These are phyloP conservation scores for Bungarus multicinctus DNA, from an alignment of 2,113 vertebrate genomes.

Conservation along the genomic window DNA sequence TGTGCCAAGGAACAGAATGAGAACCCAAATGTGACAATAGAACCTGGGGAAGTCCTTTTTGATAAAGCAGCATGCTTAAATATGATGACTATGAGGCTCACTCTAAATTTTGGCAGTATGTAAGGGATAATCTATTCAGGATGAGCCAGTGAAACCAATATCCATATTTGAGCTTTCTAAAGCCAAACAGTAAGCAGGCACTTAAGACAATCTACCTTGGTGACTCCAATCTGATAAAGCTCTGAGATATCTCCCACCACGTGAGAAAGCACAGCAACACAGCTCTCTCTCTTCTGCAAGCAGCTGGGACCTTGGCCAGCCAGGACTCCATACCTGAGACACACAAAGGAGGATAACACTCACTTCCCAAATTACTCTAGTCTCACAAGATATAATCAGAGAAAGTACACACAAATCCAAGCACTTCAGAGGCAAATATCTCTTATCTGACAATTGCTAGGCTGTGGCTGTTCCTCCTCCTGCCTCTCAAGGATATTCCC, in stretches of 20 bases:
- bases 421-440: neutral
- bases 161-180: neutral
- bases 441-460: neutral
- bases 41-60: neutral
- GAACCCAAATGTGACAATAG: neutral
- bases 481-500: neutral
- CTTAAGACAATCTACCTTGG: slow-evolving; percentile 75
- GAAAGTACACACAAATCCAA: neutral
- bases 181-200: neutral
- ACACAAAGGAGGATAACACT: fast-evolving
- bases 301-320: slow-evolving; percentile 38
- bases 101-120: neutral
- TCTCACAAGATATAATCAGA: neutral
- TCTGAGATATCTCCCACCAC: slow-evolving; percentile 67
- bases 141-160: no score
- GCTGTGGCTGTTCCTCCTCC: neutral
- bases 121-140: neutral
- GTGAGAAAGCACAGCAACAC: slow-evolving; percentile 67
- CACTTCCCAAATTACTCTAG: neutral
- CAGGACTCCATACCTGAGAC: slow-evolving; percentile 77
- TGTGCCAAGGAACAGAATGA: neutral
- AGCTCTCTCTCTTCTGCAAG: slow-evolving; percentile 67
- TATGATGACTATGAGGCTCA: neutral
- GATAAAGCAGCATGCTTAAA: neutral
- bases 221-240: slow-evolving; percentile 82